Percentiles rank a stretch among this genome's conserved stretches.
These are phyloP conservation scores for Penelope pileata DNA, from an alignment of 2,113 vertebrate genomes.

Conservation along the genomic window DNA sequence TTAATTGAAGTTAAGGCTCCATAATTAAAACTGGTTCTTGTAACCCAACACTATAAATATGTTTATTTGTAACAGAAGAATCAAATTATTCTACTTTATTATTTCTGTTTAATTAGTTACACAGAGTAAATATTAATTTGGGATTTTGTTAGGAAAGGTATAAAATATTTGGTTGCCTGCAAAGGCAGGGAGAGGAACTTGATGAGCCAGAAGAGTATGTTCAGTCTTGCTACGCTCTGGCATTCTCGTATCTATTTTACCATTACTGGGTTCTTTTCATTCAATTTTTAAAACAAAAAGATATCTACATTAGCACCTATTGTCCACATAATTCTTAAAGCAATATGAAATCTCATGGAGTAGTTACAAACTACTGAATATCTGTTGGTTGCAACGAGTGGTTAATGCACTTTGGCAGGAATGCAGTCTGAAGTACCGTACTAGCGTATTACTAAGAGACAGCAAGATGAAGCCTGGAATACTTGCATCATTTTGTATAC, in stretches of 20 bases:
- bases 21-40: neutral
- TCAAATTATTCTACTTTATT: neutral
- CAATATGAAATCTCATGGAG: neutral
- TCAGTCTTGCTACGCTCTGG: neutral
- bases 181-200: neutral
- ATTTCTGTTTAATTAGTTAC: slow-evolving; percentile 5
- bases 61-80: neutral
- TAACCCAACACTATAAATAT: neutral
- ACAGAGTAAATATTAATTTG: neutral
- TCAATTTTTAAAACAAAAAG: neutral
- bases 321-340: neutral
- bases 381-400: neutral
- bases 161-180: neutral
- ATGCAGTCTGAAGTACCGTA: accelerated
- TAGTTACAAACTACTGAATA: neutral
- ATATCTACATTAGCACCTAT: neutral
- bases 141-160: neutral
- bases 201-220: neutral
- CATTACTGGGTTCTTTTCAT: neutral
- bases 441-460: neutral
- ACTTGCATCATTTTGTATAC: neutral
- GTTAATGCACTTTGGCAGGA: neutral
- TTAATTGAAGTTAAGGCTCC: neutral
- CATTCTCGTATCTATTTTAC: neutral
- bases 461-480: neutral